Percentiles rank a stretch among this genome's conserved stretches.
Conservation (phyloP, 2,888 invertebrate genomes). For the Dasysyrphus albostriatus region DNA sequence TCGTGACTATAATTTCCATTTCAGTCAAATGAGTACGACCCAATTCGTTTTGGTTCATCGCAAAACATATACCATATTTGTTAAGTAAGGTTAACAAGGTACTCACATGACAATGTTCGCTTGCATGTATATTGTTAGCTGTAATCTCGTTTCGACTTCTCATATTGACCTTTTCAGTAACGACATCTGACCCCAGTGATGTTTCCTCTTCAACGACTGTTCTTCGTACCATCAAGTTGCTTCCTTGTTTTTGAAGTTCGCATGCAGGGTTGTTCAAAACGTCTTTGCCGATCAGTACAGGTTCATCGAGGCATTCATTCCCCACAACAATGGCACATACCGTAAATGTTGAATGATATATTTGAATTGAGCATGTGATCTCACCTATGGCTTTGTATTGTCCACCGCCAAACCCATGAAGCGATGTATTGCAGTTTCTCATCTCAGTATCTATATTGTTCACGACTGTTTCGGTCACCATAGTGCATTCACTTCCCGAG, state of each 20-base stretch:
- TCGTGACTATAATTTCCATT: not conserved
- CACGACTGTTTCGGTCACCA: not conserved
- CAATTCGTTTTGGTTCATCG: not conserved
- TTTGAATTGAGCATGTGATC: not conserved
- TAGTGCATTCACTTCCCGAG: conserved; percentile 28
- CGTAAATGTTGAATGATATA: not conserved
- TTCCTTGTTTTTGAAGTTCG: not conserved
- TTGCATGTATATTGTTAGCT: not conserved
- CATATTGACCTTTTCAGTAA: not conserved
- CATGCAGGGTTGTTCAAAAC: not conserved
- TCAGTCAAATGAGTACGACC: not conserved
- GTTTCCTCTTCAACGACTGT: not conserved
- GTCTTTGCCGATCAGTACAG: not conserved
- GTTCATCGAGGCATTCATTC: not conserved
- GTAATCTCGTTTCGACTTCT: not conserved
- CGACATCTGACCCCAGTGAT: not conserved
- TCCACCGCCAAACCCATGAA: no score
- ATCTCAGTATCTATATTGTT: not conserved
- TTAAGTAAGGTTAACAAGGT: not conserved
- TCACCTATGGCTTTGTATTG: not conserved
- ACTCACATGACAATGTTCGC: not conserved
- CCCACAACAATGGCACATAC: not conserved
- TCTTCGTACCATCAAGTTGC: not conserved
- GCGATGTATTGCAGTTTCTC: not conserved
- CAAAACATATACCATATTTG: not conserved